Evolutionary conservation across 2,888 invertebrate genomes (phyloP).

Genomic region (Oligia latruncula): DNA sequence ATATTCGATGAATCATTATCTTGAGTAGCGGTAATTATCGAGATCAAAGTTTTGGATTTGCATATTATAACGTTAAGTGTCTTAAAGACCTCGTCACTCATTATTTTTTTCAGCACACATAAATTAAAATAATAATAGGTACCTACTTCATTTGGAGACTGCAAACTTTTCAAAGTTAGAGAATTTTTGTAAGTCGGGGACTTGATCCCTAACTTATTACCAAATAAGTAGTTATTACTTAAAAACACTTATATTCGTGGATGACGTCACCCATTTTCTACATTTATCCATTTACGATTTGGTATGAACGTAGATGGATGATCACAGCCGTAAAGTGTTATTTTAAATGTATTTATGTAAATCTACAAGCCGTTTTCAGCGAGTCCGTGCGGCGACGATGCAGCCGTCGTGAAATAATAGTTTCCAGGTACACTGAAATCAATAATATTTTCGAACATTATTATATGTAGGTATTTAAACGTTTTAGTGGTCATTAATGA

Average conservation of each 20-base stretch:
- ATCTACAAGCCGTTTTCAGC: conserved; percentile 77
- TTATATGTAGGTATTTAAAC: background rate
- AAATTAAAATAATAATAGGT: background rate
- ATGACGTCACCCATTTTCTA: conserved; percentile 3
- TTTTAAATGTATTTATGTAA: conserved; percentile 42
- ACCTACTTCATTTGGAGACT: background rate
- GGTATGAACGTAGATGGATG: conserved; percentile 32
- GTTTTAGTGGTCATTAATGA: background rate
- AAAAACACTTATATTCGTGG: conserved; percentile 9
- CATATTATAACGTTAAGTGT: conserved; percentile 45
- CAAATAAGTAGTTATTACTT: background rate
- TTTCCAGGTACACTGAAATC: conserved; percentile 79
- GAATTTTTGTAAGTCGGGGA: background rate
- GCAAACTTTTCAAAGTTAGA: background rate
- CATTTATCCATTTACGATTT: conserved; percentile 20
- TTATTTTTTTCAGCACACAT: conserved; percentile 1
- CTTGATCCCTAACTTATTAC: background rate
- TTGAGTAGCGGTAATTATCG: conserved; percentile 66
- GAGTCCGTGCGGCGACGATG: conserved; percentile 79
- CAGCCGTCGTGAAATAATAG: conserved; percentile 80
- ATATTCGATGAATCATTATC: conserved; percentile 77
- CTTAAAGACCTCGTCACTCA: conserved; percentile 9
- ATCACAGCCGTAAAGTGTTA: conserved; percentile 60
- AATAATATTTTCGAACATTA: conserved; percentile 45
- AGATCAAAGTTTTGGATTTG: conserved; percentile 54